Evolutionary conservation across 2,888 invertebrate genomes (phyloP).

Genomic region (Platynereis dumerilii): DNA sequence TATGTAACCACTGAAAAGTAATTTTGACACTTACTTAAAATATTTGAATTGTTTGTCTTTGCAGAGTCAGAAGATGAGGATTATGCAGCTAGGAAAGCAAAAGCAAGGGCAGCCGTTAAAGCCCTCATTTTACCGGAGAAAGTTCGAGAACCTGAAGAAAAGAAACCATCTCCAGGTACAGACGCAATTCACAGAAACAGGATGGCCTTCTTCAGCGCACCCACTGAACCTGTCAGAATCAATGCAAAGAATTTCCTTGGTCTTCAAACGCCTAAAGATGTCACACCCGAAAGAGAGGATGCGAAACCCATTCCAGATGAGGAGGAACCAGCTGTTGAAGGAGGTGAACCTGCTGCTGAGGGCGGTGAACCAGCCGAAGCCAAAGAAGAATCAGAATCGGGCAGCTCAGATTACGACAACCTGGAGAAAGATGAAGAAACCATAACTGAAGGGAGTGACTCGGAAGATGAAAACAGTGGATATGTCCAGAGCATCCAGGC

Average conservation of each 20-base stretch:
- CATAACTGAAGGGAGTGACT: slow-evolving; percentile 22
- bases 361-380: slow-evolving; percentile 22
- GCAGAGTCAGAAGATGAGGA: slow-evolving; percentile 14
- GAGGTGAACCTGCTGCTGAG: slow-evolving; percentile 27
- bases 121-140: too few species aligned
- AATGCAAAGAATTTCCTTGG: slow-evolving; percentile 57
- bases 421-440: slow-evolving; percentile 4
- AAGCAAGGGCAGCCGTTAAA: not conserved
- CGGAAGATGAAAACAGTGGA: slow-evolving; percentile 18
- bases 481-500: slow-evolving; percentile 15
- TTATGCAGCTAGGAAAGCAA: not conserved
- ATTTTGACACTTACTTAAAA: too few species aligned
- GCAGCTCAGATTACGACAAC: slow-evolving; percentile 16
- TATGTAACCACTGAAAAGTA: too few species aligned
- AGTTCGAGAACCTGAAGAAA: slow-evolving; percentile 17
- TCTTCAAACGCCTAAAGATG: slow-evolving; percentile 16
- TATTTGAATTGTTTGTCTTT: not conserved
- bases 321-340: slow-evolving; percentile 32
- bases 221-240: slow-evolving; percentile 55
- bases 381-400: slow-evolving; percentile 20
- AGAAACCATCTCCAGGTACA: slow-evolving; percentile 31
- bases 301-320: slow-evolving; percentile 16
- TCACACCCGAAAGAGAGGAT: slow-evolving; percentile 5
- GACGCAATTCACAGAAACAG: slow-evolving; percentile 42
- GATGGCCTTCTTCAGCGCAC: slow-evolving; percentile 57